Conservation (phyloP, 2,113 vertebrate genomes). For the Numenius arquata region DNA sequence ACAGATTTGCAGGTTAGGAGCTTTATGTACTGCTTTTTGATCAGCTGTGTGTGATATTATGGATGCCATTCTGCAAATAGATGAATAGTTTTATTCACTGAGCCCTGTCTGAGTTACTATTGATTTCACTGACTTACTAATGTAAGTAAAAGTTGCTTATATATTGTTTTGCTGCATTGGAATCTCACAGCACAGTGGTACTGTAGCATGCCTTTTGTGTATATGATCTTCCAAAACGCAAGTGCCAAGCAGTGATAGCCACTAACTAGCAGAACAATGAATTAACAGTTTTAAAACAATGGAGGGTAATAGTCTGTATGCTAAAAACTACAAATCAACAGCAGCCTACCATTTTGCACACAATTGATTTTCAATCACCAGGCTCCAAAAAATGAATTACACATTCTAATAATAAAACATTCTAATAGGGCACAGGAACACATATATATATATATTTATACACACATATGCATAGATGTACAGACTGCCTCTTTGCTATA, state of each 20-base stretch:
- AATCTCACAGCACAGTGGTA: not conserved
- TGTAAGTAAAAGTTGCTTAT: not conserved
- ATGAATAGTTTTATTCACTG: not conserved
- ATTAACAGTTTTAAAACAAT: conserved; percentile 5
- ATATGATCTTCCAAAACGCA: not conserved
- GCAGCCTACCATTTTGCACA: not conserved
- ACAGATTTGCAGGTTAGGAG: not conserved
- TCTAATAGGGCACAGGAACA: not conserved
- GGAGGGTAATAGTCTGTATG: not conserved
- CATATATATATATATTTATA: not conserved
- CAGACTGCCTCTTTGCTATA: not conserved
- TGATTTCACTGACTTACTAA: not conserved
- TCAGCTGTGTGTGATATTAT: not conserved
- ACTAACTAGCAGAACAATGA: not conserved
- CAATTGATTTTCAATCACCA: not conserved
- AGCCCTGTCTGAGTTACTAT: not conserved
- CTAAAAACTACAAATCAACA: not conserved
- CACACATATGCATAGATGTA: no score
- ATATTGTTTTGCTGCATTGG: not conserved
- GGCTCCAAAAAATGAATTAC: not conserved
- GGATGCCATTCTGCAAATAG: not conserved
- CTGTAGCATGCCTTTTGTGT: not conserved
- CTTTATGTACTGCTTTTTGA: not conserved
- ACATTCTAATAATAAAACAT: not conserved
- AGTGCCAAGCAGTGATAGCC: not conserved